Evolutionary conservation across 92 coral and sea anemone species (phyloP), one percentile per base, ranked within the genome.

Genomic region (Nematostella vectensis): DNA sequence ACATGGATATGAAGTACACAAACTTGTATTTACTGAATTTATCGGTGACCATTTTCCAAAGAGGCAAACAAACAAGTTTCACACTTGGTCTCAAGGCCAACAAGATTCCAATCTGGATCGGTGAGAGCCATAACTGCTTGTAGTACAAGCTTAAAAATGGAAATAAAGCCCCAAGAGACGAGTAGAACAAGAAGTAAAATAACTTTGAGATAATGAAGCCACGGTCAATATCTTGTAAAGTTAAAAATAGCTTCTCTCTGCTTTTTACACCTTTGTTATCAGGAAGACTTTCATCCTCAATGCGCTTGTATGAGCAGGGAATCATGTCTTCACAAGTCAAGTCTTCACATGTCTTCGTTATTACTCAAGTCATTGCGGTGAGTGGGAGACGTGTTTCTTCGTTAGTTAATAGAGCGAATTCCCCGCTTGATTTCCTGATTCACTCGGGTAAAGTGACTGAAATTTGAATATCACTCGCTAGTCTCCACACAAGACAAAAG

Each of bases 21-120:
- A 79, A 88, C 68, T 65, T 76, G 3, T 88, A 88, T 47, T 33
- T 75, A 49, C 95, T 85, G 68, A 68, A 80, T 39, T 62, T 69
- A 31, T 80, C 95, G 0, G 95, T 80, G 45, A 85, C 72, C 78
- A 75, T 80, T 64, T 80, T 85, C 95, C 95, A 85, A 43, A 85
- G 55, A 4, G 95, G 95, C 56, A 85, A 30, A 59, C 95, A 85
- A 48, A 80, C 62, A 9, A 85, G 80, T 54, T 85, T 85, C 45
- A 85, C 95, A 25, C 78, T 65, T 0, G 95, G 95, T n/a, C 95
- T 57, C 57, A 85, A 54, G 19, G 88, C 94, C 37, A 85, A 70
- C 61, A 85, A 68, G 19, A 85, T 59, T 9, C 95, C 95, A 62
- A 76, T 76, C 56, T 85, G 95, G 31, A 82, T 50, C 18, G 95